Conservation (phyloP, 1,140 invertebrate species). For the Pseudobourletiella spinata region DNA sequence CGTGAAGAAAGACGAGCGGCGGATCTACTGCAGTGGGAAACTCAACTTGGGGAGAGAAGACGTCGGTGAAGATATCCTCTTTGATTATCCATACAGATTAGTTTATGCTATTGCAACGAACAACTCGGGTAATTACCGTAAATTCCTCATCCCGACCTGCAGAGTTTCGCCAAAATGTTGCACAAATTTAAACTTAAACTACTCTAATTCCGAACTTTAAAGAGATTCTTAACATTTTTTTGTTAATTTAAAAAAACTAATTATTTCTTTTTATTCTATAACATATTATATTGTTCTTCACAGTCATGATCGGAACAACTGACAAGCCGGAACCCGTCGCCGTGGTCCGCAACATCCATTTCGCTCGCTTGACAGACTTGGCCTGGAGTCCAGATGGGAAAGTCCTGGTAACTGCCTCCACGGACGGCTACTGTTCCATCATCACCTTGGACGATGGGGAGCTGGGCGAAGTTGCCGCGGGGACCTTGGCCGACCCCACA, state of each 20-base stretch:
- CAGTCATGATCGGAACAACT: conserved; percentile 62
- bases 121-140: conserved; percentile 73
- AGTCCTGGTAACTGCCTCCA: conserved; percentile 76
- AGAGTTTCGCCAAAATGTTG: too few relatives aligned
- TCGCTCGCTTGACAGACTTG: conserved; percentile 82
- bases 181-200: too few relatives aligned
- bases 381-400: conserved; percentile 81
- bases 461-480: conserved; percentile 50
- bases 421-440: conserved; percentile 90
- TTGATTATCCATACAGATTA: conserved; percentile 65
- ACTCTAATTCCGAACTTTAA: neutral
- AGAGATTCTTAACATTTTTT: too few relatives aligned
- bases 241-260: neutral
- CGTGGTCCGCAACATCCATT: conserved; percentile 83
- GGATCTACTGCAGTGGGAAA: conserved; percentile 25
- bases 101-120: conserved; percentile 84
- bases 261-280: neutral
- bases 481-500: conserved; percentile 5
- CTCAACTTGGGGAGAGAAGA: neutral
- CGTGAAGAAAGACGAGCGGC: conserved; percentile 20
- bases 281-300: neutral
- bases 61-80: neutral
- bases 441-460: conserved; percentile 73
- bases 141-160: too few relatives aligned
- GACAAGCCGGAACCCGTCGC: conserved; percentile 69